Evolutionary conservation across 2,888 invertebrate species (phyloP).

Genomic region (Caenorhabditis doughertyi): DNA sequence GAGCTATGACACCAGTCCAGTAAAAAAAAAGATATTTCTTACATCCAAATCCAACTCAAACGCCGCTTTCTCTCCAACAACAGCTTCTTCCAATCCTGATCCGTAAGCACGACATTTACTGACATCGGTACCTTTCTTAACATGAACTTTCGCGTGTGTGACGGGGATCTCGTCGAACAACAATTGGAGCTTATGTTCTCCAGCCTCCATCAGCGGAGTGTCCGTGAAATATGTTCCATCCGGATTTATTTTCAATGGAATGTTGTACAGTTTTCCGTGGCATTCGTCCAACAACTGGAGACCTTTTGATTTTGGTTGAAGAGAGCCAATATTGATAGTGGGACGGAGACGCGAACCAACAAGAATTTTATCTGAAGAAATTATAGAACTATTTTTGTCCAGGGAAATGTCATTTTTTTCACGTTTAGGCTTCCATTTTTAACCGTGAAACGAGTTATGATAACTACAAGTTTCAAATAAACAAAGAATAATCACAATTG

Average conservation of each 20-base stretch:
- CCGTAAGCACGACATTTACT: constrained; percentile 63
- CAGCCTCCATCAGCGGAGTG: constrained; percentile 39
- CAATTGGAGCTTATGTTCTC: constrained; percentile 54
- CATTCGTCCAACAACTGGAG: constrained; percentile 49
- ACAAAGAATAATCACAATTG: not conserved
- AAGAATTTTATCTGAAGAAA: constrained; percentile 43
- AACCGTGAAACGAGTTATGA: too few species aligned
- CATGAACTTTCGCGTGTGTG: constrained; percentile 39
- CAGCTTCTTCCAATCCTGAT: constrained; percentile 56
- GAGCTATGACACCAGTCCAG: too few species aligned
- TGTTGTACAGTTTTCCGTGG: constrained; percentile 59
- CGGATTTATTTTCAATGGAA: constrained; percentile 42
- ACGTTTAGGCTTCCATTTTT: too few species aligned
- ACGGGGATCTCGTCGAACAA: constrained; percentile 69
- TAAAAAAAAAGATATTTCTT: too few species aligned
- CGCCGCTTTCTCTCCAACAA: constrained; percentile 64
- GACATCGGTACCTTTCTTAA: constrained; percentile 64
- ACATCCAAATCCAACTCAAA: constrained; percentile 70
- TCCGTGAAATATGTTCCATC: constrained; percentile 54
- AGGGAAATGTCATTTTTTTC: not conserved
- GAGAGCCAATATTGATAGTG: constrained; percentile 43
- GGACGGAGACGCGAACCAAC: constrained; percentile 53
- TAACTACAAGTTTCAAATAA: too few species aligned
- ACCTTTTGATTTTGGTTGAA: constrained; percentile 47
- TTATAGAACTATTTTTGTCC: not conserved